Evolutionary conservation across 2,113 vertebrate species (phyloP).

Genomic region (Pontoporia blainvillei): DNA sequence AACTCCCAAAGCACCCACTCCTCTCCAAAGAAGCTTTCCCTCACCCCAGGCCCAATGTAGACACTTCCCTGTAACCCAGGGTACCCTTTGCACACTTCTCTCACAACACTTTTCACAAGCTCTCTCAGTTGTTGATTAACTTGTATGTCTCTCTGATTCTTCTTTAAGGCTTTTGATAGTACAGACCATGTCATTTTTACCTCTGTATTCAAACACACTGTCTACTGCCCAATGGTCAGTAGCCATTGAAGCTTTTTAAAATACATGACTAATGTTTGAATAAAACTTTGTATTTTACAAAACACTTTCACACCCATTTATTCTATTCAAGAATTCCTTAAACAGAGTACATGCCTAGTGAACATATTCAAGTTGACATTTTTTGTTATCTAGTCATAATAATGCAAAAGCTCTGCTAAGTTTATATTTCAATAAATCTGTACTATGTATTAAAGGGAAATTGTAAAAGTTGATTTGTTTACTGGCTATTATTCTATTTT

Average conservation of each 20-base stretch:
- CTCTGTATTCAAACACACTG: not conserved
- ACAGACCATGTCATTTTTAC: not conserved
- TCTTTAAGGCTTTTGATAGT: not conserved
- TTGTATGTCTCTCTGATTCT: not conserved
- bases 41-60: not conserved
- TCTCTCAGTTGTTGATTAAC: not conserved
- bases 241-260: not conserved
- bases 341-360: not conserved
- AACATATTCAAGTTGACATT: not conserved
- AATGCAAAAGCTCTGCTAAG: not conserved
- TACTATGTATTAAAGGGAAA: not conserved
- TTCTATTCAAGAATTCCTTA: not conserved
- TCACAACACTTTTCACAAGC: not conserved
- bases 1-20: not conserved
- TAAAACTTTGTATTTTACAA: not conserved
- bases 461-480: not conserved
- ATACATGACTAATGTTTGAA: not conserved
- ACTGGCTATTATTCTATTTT: not conserved
- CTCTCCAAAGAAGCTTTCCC: not conserved
- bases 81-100: not conserved
- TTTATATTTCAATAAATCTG: not conserved
- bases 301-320: not conserved
- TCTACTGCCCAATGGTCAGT: not conserved
- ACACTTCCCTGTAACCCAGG: not conserved
- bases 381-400: conserved; percentile 19